A percentile compares a stretch with the other conserved stretches of the same genome.
Evolutionary conservation across 53 echinoderm and acorn worm species (phyloP).

Genomic region (Astropecten irregularis): DNA sequence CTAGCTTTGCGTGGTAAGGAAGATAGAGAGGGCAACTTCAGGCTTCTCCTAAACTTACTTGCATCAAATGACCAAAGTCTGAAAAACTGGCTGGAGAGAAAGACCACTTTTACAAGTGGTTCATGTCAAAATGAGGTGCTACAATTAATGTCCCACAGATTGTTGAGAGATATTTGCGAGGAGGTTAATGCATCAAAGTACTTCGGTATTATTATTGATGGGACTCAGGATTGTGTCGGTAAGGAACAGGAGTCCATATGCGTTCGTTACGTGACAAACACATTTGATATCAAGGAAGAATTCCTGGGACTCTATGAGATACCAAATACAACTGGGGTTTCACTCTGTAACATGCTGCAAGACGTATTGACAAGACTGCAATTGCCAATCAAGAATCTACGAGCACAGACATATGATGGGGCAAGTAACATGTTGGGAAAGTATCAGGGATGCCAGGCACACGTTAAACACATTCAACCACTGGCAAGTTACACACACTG

Average conservation of each 20-base stretch:
- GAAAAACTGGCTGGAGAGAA: conserved; percentile 33
- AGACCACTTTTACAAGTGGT: background rate
- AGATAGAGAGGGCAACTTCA: conserved; percentile 24
- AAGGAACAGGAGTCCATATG: conserved; percentile 55
- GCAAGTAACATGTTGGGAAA: conserved; percentile 65
- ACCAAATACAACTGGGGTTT: conserved; percentile 44
- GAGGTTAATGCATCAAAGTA: conserved; percentile 34
- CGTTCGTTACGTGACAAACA: conserved; percentile 42
- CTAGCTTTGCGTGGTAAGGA: conserved; percentile 46
- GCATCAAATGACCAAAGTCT: conserved; percentile 32
- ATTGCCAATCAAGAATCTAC: conserved; percentile 29
- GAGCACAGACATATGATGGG: conserved; percentile 50
- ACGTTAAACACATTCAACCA: conserved; percentile 56
- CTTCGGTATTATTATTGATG: conserved; percentile 55
- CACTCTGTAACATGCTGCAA: conserved; percentile 49
- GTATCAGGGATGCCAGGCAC: conserved; percentile 58
- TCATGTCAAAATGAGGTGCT: conserved; percentile 37
- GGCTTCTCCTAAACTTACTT: background rate
- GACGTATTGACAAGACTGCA: conserved; percentile 25
- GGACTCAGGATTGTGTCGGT: conserved; percentile 52
- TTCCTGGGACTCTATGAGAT: conserved; percentile 57
- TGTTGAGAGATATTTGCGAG: conserved; percentile 46
- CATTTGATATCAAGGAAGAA: conserved; percentile 53
- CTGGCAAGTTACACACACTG: conserved; percentile 44
- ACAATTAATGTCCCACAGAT: conserved; percentile 23